A percentile compares a stretch with the other conserved stretches of the same genome.
Conservation (phyloP, 2,797 vertebrate species). For the Argya squamiceps region DNA sequence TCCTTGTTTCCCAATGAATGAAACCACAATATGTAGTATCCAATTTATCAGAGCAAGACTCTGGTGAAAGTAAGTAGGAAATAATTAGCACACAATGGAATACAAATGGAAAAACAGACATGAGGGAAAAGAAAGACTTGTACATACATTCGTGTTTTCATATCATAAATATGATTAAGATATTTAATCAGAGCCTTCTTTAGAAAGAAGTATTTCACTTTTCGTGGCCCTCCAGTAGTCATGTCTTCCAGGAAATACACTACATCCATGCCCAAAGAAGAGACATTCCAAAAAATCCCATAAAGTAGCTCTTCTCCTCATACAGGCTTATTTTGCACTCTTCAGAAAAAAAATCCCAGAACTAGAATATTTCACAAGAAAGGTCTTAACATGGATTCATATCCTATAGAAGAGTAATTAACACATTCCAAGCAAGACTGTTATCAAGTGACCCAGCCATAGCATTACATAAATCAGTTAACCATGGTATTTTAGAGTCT, state of each 20-base stretch:
- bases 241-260: accelerated
- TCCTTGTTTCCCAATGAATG: neutral
- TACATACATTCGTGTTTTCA: neutral
- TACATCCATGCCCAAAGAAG: neutral
- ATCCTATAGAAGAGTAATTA: neutral
- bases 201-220: neutral
- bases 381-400: neutral
- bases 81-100: neutral
- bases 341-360: neutral
- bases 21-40: neutral
- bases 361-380: neutral
- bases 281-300: neutral
- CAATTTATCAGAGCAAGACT: neutral
- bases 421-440: neutral
- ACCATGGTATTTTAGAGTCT: neutral
- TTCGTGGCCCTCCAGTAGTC: neutral
- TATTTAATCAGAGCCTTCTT: neutral
- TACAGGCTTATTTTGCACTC: neutral
- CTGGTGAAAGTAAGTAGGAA: neutral
- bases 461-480: neutral
- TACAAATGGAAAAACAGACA: neutral
- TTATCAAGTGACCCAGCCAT: neutral
- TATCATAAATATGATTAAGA: neutral
- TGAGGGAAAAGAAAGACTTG: neutral
- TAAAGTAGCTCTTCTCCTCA: neutral